A percentile compares a stretch with the other conserved stretches of the same genome.
These are phyloP conservation scores for Antigone vipio DNA, from an alignment of 2,113 vertebrate genomes.

Conservation along the genomic window DNA sequence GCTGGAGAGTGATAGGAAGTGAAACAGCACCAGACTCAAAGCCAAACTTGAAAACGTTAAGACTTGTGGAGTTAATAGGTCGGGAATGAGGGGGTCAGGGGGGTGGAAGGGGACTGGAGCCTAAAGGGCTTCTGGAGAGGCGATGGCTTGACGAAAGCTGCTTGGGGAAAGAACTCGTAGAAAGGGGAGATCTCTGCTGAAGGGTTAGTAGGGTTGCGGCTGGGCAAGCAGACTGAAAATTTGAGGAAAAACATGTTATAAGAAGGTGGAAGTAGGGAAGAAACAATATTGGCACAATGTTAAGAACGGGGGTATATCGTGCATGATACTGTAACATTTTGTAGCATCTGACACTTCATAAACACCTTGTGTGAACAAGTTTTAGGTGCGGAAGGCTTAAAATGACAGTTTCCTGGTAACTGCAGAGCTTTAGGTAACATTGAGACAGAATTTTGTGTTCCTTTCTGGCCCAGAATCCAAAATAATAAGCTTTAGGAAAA, in stretches of 20 bases:
- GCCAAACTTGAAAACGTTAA: not conserved
- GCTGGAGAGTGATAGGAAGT: not conserved
- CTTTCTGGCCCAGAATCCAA: not conserved
- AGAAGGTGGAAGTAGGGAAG: not conserved
- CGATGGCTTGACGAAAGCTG: not conserved
- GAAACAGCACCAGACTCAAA: not conserved
- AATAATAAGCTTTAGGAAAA: not conserved
- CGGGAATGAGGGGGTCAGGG: accelerated
- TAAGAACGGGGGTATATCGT: not conserved
- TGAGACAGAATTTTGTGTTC: not conserved
- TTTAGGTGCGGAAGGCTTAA: slow-evolving; percentile 1
- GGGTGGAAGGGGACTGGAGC: not conserved
- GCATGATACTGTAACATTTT: not conserved
- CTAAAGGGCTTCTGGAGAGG: not conserved
- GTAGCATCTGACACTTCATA: slow-evolving; percentile 13
- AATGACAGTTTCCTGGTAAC: slow-evolving; percentile 15
- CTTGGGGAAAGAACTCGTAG: not conserved
- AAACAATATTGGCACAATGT: not conserved
- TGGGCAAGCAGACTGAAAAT: not conserved
- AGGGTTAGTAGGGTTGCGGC: not conserved
- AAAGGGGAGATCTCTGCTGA: not conserved
- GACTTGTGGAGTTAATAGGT: not conserved
- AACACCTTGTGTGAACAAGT: slow-evolving; percentile 9
- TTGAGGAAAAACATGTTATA: not conserved
- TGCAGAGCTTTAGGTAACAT: not conserved